These are phyloP conservation scores for Ostrea edulis DNA, from an alignment of 1,140 invertebrate genomes.

Conservation along the genomic window DNA sequence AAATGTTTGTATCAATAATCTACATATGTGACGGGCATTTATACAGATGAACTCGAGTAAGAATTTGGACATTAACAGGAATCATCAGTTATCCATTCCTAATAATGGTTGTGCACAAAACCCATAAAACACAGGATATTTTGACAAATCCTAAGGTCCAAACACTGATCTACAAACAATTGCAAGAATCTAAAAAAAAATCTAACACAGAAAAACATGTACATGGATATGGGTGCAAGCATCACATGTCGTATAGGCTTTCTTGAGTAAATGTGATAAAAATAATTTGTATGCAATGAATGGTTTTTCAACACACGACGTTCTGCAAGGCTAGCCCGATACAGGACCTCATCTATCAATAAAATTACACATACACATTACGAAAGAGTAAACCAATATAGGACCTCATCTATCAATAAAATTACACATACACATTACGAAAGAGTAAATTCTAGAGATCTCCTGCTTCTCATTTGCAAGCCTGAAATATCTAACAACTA, in stretches of 20 bases:
- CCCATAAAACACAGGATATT: too few relatives aligned
- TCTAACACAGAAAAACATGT: neutral
- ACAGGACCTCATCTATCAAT: neutral
- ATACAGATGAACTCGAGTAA: too few relatives aligned
- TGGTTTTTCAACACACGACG: neutral
- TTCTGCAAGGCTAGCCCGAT: neutral
- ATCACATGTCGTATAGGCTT: neutral
- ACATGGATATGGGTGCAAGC: neutral
- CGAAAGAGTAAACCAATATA: too few relatives aligned
- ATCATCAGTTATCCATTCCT: too few relatives aligned
- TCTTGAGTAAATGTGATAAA: constrained; percentile 9
- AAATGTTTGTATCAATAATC: neutral
- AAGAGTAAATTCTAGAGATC: neutral
- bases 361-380: neutral
- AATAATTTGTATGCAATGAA: neutral
- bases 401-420: neutral
- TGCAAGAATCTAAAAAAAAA: neutral
- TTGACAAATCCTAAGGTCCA: too few relatives aligned
- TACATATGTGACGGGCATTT: too few relatives aligned
- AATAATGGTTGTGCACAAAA: too few relatives aligned
- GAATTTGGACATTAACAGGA: too few relatives aligned
- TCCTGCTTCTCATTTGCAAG: neutral
- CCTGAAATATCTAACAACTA: neutral
- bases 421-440: neutral
- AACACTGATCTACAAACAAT: too few relatives aligned